Percentiles rank a stretch among this genome's conserved stretches.
phyloP scores from a whole-genome alignment of 2,797 vertebrate species.

The Sebastiscus tertius region DNA sequence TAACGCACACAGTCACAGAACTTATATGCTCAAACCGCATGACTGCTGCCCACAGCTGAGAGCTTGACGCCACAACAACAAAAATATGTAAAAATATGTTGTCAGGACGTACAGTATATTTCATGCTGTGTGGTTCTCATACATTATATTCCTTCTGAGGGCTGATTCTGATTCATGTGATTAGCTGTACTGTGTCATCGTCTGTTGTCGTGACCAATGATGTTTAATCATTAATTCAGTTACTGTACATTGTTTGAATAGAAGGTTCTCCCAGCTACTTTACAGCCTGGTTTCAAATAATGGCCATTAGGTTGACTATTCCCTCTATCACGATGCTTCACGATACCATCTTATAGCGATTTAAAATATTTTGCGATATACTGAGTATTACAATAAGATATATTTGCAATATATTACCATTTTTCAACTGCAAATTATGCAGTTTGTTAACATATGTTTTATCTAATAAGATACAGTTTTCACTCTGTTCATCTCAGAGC shows the following conservation, averaged over 20 bases:
- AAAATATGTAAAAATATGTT: constrained; percentile 31
- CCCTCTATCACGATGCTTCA: no score
- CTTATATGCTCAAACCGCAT: constrained; percentile 1
- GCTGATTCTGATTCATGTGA: neutral
- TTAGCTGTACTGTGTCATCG: neutral
- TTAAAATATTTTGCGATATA: no score
- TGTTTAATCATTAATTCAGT: neutral
- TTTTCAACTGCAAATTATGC: no score
- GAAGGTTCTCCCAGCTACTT: neutral
- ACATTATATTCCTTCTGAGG: neutral
- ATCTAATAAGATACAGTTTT: no score
- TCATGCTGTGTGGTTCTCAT: neutral
- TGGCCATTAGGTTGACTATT: neutral
- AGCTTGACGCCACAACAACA: constrained; percentile 18
- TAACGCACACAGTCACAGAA: constrained; percentile 23
- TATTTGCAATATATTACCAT: no score
- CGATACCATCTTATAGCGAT: no score
- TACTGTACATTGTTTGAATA: neutral
- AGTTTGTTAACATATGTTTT: no score
- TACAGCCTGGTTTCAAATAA: neutral
- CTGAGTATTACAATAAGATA: no score
- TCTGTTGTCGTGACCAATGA: neutral
- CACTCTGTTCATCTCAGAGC: no score
- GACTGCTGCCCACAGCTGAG: constrained; percentile 21
- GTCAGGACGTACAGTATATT: neutral